Evolutionary conservation across 2,113 vertebrate genomes (phyloP).

Genomic region (Mixornis gularis): DNA sequence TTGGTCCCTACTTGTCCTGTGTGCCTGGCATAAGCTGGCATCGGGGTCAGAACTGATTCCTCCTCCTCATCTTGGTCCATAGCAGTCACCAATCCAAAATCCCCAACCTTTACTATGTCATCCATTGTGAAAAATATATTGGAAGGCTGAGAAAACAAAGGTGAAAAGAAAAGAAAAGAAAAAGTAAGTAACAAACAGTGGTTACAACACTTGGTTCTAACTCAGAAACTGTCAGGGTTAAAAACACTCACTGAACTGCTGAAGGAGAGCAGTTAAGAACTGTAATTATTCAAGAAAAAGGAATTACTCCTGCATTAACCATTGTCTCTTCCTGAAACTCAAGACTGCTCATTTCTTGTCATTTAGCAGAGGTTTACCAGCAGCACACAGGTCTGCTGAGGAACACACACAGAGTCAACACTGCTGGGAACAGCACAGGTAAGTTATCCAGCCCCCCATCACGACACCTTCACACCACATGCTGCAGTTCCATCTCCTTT

Average conservation of each 20-base stretch:
- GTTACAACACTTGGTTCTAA: not conserved
- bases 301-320: not conserved
- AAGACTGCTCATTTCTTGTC: not conserved
- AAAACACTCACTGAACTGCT: not conserved
- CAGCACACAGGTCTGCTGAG: not conserved
- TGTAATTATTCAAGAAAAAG: not conserved
- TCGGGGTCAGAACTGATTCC: constrained; percentile 81
- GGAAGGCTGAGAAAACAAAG: constrained; percentile 81
- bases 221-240: not conserved
- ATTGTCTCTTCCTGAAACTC: not conserved
- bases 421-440: not conserved
- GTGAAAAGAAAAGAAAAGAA: not conserved
- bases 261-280: not conserved
- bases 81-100: constrained; percentile 95
- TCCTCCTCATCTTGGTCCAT: constrained; percentile 98
- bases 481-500: not conserved
- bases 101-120: constrained; percentile 95
- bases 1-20: constrained; percentile 98
- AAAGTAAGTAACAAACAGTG: not conserved
- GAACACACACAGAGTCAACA: not conserved
- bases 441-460: not conserved
- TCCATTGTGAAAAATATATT: constrained; percentile 99
- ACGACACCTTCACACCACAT: not conserved
- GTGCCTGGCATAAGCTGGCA: constrained; percentile 90
- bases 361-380: not conserved